Base-by-base conservation (phyloP, 2,888 invertebrate genomes). In the Pimpla rufipes region DNA sequence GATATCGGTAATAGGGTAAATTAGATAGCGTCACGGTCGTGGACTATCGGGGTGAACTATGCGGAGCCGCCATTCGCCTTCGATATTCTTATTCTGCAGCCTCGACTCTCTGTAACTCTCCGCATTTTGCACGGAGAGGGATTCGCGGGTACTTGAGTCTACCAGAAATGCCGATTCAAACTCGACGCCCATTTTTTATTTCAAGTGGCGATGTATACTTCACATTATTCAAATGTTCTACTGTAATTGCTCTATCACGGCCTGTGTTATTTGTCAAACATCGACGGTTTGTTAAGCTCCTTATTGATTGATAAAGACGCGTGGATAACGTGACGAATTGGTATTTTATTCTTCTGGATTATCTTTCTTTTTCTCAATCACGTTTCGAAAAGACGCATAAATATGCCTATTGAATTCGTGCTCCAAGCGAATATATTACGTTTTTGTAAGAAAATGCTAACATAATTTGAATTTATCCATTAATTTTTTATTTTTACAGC, bases 1-100 rank as follows among this genome's bases (percentile, higher is more conserved):
- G 91, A 88, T 87, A 87, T 85, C 85, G 84, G 86, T 87, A 88
- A 89, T 87, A 87, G 79, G 85, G 83, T 85, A 85, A 88, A 88
- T 89, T 86, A 83, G 83, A 83, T 77, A 40, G 75, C 55, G 79
- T 83, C 74, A 79, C 75, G 79, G 79, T 87, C 79, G 81, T 70
- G 59, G 11, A 62, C 21, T 81, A 85, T 87, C 66, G 64, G 76
- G 67, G 59, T 68, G 75, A 84, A 37, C 66, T 79, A 73, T 42
- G 66, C 50, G 47, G 52, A 11, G 45, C 52, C 29, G 29, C 29
- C 52, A 29, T 66, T 74, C 21, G 57, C 42, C 21, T 78, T 83
- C 78, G 84, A 79, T 73, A 82, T 76, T 79, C 70, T 76, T 84
- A 78, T 82, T 84, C 82, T 77, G 45, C 66, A 21, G 7, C 81